These are phyloP conservation scores for Nothoprocta pentlandii DNA, from an alignment of 2,113 vertebrate genomes.

Conservation along the genomic window DNA sequence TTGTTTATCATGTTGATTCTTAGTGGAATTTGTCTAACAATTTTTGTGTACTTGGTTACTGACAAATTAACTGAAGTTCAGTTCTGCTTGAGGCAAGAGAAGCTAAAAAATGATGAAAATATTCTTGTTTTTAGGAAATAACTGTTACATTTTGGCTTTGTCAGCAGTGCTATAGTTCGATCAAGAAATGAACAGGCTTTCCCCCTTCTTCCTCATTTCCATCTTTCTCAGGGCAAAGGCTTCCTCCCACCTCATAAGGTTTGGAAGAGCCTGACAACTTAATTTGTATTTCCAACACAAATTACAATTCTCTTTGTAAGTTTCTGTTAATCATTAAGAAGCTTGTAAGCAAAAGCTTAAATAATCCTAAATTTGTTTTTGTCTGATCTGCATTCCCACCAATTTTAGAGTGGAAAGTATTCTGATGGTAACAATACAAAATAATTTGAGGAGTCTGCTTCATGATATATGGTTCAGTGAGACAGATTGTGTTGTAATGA, in stretches of 20 bases:
- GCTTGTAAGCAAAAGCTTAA: background rate
- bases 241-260: background rate
- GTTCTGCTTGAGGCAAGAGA: background rate
- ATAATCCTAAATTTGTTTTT: background rate
- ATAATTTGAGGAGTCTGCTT: background rate
- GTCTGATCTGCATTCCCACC: background rate
- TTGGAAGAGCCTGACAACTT: background rate
- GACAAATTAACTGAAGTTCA: background rate
- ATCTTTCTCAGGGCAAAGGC: background rate
- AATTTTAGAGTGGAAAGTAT: background rate
- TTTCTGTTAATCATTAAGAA: background rate
- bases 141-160: background rate
- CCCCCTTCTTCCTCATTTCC: too few relatives aligned
- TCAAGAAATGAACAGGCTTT: background rate
- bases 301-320: background rate
- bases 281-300: background rate
- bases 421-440: background rate
- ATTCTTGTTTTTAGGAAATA: background rate
- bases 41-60: rapidly evolving
- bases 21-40: background rate
- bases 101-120: background rate
- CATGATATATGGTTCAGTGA: background rate
- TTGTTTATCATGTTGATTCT: background rate
- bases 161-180: background rate
- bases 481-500: background rate